A percentile compares a stretch with the other conserved stretches of the same genome.
These are phyloP conservation scores for Lithosia quadra DNA, from an alignment of 2,888 invertebrate genomes.

Conservation along the genomic window DNA sequence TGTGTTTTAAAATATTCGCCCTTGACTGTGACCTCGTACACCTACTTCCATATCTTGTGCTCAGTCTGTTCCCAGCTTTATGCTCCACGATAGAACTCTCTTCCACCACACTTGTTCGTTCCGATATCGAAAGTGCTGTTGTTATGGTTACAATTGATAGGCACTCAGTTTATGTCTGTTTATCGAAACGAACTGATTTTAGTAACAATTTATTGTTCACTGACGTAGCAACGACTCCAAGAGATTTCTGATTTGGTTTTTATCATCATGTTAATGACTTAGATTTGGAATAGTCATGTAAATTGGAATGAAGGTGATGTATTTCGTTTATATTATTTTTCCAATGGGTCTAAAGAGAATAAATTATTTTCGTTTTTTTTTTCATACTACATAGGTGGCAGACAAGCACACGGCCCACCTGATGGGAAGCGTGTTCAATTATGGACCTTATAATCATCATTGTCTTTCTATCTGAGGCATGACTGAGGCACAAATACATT, in stretches of 20 bases:
- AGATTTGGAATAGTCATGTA: not conserved
- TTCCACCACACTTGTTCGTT: constrained; percentile 3
- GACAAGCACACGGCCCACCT: no score
- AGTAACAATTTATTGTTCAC: not conserved
- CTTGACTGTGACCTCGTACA: no score
- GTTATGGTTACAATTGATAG: not conserved
- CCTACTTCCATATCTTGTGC: no score
- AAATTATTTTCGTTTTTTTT: no score
- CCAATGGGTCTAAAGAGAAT: no score
- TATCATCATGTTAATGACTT: not conserved
- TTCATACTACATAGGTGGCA: no score
- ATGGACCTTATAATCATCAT: no score
- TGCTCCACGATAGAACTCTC: not conserved
- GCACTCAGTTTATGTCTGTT: not conserved
- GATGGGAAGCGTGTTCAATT: no score
- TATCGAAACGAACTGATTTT: not conserved
- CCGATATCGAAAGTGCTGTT: constrained; percentile 1
- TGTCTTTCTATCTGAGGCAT: no score
- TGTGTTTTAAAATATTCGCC: no score
- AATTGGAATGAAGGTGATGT: not conserved
- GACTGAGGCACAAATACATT: no score
- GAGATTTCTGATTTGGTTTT: not conserved
- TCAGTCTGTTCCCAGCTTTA: not conserved
- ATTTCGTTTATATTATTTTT: no score
- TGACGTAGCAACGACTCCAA: not conserved